Percentiles rank a stretch among this genome's conserved stretches.
These are phyloP conservation scores for Xylota segnis DNA, from an alignment of 2,888 invertebrate species.

Conservation along the genomic window DNA sequence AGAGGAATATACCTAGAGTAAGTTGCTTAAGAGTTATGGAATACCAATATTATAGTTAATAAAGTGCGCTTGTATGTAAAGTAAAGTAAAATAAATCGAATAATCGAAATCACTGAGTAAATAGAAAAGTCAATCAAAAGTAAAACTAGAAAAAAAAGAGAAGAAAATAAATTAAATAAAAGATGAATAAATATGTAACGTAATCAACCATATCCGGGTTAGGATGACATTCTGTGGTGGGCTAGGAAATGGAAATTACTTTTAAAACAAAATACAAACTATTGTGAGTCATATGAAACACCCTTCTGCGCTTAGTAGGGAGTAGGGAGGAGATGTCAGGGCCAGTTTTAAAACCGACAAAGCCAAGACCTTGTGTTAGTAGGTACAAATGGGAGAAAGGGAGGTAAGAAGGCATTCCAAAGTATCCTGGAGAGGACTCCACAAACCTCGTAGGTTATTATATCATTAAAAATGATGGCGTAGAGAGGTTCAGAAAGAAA, in stretches of 20 bases:
- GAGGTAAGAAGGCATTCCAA: no score
- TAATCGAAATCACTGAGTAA: constrained; percentile 56
- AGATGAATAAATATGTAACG: constrained; percentile 41
- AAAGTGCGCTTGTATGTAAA: constrained; percentile 66
- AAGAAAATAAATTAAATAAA: constrained; percentile 13
- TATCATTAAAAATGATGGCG: no score
- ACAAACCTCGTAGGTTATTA: no score
- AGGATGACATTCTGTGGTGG: constrained; percentile 40
- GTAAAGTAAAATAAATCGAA: constrained; percentile 36
- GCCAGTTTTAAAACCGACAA: no score
- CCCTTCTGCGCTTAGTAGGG: no score
- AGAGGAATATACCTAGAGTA: constrained; percentile 35
- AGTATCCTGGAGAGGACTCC: no score
- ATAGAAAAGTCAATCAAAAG: constrained; percentile 62
- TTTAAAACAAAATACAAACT: no score
- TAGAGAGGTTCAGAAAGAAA: no score
- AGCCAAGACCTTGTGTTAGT: no score
- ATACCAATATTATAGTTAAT: constrained; percentile 55
- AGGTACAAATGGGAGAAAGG: no score
- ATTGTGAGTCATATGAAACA: no score
- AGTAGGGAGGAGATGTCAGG: no score
- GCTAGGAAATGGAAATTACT: background rate
- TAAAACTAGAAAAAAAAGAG: constrained; percentile 20
- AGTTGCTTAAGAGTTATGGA: constrained; percentile 49
- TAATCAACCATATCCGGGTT: constrained; percentile 50